phyloP scores from a whole-genome alignment of 2,888 invertebrate genomes.

The Brachyopa scutellaris region DNA sequence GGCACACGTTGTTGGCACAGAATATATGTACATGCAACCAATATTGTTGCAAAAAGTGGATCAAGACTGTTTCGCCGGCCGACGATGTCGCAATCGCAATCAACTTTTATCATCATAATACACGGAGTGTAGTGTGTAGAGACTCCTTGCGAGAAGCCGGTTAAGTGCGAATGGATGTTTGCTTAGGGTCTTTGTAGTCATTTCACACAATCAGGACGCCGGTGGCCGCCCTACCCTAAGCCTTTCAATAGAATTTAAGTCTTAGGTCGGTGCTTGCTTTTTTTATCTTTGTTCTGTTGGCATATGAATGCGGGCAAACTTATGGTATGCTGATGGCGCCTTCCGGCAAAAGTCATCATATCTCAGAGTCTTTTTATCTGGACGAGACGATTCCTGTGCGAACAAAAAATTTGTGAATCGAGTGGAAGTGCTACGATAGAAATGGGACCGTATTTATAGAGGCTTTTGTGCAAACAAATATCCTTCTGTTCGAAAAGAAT shows the following conservation, averaged over 20 bases:
- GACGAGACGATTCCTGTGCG: background rate
- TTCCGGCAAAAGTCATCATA: background rate
- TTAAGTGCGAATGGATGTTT: slow-evolving; percentile 29
- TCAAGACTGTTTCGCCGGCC: background rate
- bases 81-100: background rate
- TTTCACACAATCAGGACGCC: background rate
- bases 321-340: background rate
- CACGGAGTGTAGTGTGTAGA: too few relatives aligned
- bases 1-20: slow-evolving; percentile 25
- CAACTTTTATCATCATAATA: background rate
- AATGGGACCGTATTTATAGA: background rate
- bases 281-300: background rate
- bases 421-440: background rate
- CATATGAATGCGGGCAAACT: slow-evolving; percentile 1
- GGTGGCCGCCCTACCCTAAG: background rate
- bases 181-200: slow-evolving; percentile 27
- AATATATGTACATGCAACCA: background rate
- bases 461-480: background rate
- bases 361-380: background rate
- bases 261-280: background rate
- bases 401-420: background rate
- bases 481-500: background rate
- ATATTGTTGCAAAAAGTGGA: slow-evolving; percentile 9
- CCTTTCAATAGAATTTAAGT: background rate
- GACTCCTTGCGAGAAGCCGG: background rate